Evolutionary conservation across 2,113 vertebrate species (phyloP), one percentile per base, ranked within the genome.

Genomic region (Neolamprologus fasciatus): DNA sequence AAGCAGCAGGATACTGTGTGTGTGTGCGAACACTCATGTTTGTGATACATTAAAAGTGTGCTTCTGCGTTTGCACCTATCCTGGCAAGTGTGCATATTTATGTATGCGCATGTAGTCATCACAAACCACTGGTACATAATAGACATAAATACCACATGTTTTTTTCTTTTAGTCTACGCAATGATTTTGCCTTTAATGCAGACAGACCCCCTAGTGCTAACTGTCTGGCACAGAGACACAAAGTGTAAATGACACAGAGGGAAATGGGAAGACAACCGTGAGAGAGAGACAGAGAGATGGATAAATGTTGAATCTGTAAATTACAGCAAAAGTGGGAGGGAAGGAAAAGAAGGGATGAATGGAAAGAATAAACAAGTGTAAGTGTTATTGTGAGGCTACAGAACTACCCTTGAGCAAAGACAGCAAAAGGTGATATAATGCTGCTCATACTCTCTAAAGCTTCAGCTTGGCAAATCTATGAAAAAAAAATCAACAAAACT

Each of bases 161-260:
- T 89, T 84, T 66, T 86, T 89, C 89, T 90, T 94, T 83, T 88
- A 86, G 83, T 93, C 91, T 66, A 83, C 89, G 89, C 93, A 93
- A 87, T 91, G 66, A 88, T 86, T 85, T 86, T 92, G 42, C 45
- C 71, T 93, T 91, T 86, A 81, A 82, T 80, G 82, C 89, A 93
- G 90, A 92, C 91, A 93, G 91, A 90, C 89, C 93, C 87, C 90
- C 89, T 8, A 35, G 82, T 81, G 93, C 3, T 83, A 68, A 42
- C 89, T 86, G 93, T 90, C 91, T 93, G 91, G 80, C 86, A 79
- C 66, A 5, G 31, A 35, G 35, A 86, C 21, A 19, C 7, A 78
- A 78, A 80, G 81, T 2, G 3, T 55, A 21, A 78, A 21, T 61
- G 80, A 89, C 40, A 89, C 63, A 19, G 23, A 42, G 21, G 40